Evolutionary conservation across 2,888 invertebrate genomes (phyloP), one percentile per base, ranked within the genome.

Genomic region (Leucophenga maculata): DNA sequence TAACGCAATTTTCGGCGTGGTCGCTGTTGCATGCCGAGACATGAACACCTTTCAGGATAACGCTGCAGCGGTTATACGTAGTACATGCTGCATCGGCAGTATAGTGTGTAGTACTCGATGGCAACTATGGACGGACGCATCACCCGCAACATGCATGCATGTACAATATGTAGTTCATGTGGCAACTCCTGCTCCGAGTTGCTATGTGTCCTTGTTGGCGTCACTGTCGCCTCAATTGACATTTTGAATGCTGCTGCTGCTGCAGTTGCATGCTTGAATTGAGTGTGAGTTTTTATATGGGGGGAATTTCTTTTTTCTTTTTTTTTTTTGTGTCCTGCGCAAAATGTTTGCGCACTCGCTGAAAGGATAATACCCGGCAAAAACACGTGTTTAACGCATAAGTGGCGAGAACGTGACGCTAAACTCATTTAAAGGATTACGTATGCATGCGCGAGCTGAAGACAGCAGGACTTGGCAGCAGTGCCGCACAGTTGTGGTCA

Each of bases 351-450:
- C 57, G 66, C 59, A 67, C 54, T 65, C 73, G 73, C 67, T 65
- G 68, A 73, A 79, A 83, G 83, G 83, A 80, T 81, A 81, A 84
- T 83, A 80, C 39, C 85, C 64, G 65, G 74, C 75, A 84, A 77
- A 83, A 84, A 83, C 85, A 85, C 83, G 83, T 83, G 85, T 83
- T 84, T 77, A 81, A 83, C 83, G 83, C 80, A 78, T 83, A 81
- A 84, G 75, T 78, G 78, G 39, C 39, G 57, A 74, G 80, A 85
- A 84, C 85, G 84, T 86, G 84, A 83, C 84, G 80, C 78, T 84
- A 79, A 83, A 82, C 85, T 82, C 79, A 80, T 83, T 86, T 84
- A 85, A 86, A 84, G 86, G 86, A 86, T 84, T 86, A 84, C 74
- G 75, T 72, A 74, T 22, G 14, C 54, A 26, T 26, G 26, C 60